Base-by-base conservation (phyloP, 2,113 vertebrate genomes). In the Ammodytes dubius region DNA sequence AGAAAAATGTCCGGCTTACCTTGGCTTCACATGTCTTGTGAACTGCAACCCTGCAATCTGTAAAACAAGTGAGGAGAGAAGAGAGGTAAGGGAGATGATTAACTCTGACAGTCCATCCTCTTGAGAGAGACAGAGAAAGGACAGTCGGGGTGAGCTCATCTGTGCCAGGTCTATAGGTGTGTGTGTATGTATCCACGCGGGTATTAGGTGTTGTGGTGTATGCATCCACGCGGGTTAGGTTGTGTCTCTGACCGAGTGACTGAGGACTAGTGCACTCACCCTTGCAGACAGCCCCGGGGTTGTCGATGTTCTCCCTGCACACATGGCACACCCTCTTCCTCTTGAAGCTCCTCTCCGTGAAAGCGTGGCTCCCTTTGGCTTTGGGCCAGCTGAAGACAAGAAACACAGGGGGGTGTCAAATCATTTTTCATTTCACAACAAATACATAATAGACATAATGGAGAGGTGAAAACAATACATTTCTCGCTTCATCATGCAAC, bases 21-120 rank as follows among this genome's bases (percentile, higher is more conserved):
- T 91, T 91, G 71, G 67, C 79, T 77, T 93, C 81, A 61, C 93
- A 93, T 39, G 57, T 73, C 83, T 85, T 90, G 79, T 93, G 90
- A 70, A 93, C 87, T 8, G 86, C 81, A 19, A 77, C 64, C 73
- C 90, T 93, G 89, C 92, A 94, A 35, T 89, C 93, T 93, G 88
- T 67, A 76, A 75, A 82, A 27, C 27, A 12, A 83, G 57, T 8
- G 35, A 60, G n/a, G 39, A 71, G 63, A 74, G 47, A 3, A 43
- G 14, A 73, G 49, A 52, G 54, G 14, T 58, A 12, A 66, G 42
- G 47, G 15, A 45, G 9, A 59, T 27, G 27, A 49, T 73, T 82
- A 43, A 80, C 5, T 69, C 11, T 15, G 54, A 19, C 56, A 76
- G 35, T 46, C 14, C 57, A 58, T 27, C 27, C 27, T 19, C 45